phyloP scores from a whole-genome alignment of 2,888 invertebrate genomes.

The Morpho achilles region DNA sequence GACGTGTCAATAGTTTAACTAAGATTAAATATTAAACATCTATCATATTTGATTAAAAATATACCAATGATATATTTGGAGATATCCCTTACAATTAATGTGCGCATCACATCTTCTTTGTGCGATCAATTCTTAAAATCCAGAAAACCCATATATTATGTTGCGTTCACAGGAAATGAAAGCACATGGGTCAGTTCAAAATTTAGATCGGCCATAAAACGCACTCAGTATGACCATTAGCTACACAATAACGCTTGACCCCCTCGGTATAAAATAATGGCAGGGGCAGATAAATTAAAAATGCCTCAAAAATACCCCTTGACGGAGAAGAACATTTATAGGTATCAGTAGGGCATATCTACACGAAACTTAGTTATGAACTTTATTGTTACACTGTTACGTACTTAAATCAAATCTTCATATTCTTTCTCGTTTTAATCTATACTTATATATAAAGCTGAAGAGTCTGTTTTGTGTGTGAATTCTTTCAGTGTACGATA shows the following conservation, averaged over 20 bases:
- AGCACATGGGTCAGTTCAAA: slow-evolving; percentile 37
- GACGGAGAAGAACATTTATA: slow-evolving; percentile 34
- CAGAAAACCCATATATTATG: slow-evolving; percentile 16
- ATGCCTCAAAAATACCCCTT: slow-evolving; percentile 74
- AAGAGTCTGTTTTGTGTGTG: too few species aligned
- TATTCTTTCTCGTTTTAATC: too few species aligned
- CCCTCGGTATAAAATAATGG: slow-evolving; percentile 72
- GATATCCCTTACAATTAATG: too few species aligned
- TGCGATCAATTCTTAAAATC: not conserved
- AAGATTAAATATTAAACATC: too few species aligned
- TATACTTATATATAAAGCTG: too few species aligned
- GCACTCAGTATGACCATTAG: slow-evolving; percentile 52
- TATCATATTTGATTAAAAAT: too few species aligned
- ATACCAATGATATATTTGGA: too few species aligned
- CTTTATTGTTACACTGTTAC: too few species aligned
- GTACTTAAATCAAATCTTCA: too few species aligned
- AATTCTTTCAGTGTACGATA: too few species aligned
- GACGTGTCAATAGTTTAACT: too few species aligned
- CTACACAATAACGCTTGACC: slow-evolving; percentile 53
- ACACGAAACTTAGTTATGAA: not conserved
- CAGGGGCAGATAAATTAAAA: slow-evolving; percentile 77
- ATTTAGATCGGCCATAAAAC: slow-evolving; percentile 61
- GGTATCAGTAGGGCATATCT: not conserved
- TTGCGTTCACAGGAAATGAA: slow-evolving; percentile 24
- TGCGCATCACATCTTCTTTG: not conserved